Evolutionary conservation across 2,888 invertebrate genomes (phyloP), one percentile per base, ranked within the genome.

Genomic region (Micropterix aruncella): DNA sequence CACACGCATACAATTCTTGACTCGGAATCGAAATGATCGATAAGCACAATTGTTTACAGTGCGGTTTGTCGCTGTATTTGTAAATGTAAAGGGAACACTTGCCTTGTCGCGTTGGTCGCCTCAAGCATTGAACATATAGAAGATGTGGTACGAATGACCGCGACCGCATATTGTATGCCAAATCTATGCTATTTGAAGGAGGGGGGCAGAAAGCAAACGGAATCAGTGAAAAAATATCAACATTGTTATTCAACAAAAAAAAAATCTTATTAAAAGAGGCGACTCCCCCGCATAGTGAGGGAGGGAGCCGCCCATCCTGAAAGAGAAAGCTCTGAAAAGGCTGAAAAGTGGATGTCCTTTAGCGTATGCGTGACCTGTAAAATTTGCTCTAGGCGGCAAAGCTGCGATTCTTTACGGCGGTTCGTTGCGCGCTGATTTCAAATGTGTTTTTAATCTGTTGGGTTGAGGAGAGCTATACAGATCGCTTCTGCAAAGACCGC

Each of bases 191-290:
- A 71, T 27, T 27, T 27, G 27, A 12, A 27, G 27, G 67, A 70
- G 69, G 70, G 66, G 69, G 70, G 70, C 70, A 71, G 63, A 71
- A 71, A 71, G 70, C 70, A 70, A 67, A 70, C 70, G 66, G 63
- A 65, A 66, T 70, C 66, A 70, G 69, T 70, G 65, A 70, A 38
- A 27, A 27, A 27, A 27, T 27, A 27, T 27, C 12, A 7, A 27
- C 7, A 37, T 27, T 42, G 17, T n/a, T 16, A 19, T 16, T 42
- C 37, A 14, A 42, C 9, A 42, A 42, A 17, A 41, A 2, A 36
- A 19, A 15, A 18, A 18, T 39, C 17, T 39, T 17, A 18, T 40
- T 14, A 36, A 36, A 39, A 44, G 7, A 44, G 36, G 17, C 14
- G 15, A 18, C 17, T 37, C 7, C 37, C 27, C 42, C 36, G 17